Evolutionary conservation across 1,140 invertebrate species (phyloP), one percentile per base, ranked within the genome.

Genomic region (Melitaea cinxia): DNA sequence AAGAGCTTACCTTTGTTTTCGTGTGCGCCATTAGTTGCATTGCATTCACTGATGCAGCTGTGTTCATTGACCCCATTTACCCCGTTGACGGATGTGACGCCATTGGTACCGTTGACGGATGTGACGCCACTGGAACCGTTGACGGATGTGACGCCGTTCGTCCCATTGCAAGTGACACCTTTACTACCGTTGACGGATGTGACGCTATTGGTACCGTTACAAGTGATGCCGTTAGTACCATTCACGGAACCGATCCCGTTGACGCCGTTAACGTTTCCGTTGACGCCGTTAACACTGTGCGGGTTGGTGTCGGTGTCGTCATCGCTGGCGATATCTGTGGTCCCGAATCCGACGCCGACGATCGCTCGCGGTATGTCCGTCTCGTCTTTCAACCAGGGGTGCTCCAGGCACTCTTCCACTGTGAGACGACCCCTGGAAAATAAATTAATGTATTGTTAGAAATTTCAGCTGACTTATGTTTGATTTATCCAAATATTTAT

Each of bases 321-420:
- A 72, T 82, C 83, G 53, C 82, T 80, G 30, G 75, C 85, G 28
- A 81, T 65, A 42, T 82, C 85, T 30, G 75, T 39, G 17, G 73
- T 65, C 33, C 72, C 76, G 73, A 83, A 83, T 9, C 85, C 82
- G 24, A 81, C 77, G 56, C 77, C 84, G 55, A 82, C 73, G 67
- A 83, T 88, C 23, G 70, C 78, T 23, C 72, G 77, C 60, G 88
- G 85, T 28, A 88, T 78, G 73, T 85, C 80, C 53, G 79, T 69
- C 68, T 84, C 85, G 82, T 90, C 88, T 88, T 91, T 92, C 64
- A 93, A 86, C 93, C 92, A 93, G 83, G 92, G 91, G 85, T 93
- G 93, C 83, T 93, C 92, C 86, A 93, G 89, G 89, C 93, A 93
- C 88, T 93, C 92, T 83, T 91, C 85, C 83, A 93, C 93, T 87